Percentiles rank a stretch among this genome's conserved stretches.
These are phyloP conservation scores for Nasonia oneida DNA, from an alignment of 2,888 invertebrate species.

Conservation along the genomic window DNA sequence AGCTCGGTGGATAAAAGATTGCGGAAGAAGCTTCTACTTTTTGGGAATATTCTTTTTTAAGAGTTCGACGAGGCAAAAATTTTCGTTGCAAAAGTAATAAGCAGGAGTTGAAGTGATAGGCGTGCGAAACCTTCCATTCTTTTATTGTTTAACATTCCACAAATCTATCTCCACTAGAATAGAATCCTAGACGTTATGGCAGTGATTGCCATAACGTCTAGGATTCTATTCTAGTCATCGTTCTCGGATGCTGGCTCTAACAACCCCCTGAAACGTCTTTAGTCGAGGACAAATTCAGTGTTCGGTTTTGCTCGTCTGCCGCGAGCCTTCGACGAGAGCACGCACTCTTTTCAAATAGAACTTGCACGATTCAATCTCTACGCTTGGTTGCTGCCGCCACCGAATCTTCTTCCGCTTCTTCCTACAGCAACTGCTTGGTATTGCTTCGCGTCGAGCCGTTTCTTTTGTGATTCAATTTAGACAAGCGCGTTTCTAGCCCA, in stretches of 20 bases:
- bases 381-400: conserved; percentile 36
- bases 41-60: neutral
- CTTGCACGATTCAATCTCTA: conserved; percentile 47
- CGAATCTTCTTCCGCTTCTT: conserved; percentile 26
- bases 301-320: conserved; percentile 40
- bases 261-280: conserved; percentile 37
- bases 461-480: conserved; percentile 47
- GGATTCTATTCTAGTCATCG: neutral
- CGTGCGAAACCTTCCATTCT: too few relatives aligned
- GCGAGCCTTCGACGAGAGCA: neutral
- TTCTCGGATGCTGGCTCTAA: neutral
- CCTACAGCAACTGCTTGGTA: too few relatives aligned
- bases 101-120: too few relatives aligned
- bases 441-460: conserved; percentile 23
- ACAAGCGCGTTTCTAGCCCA: neutral
- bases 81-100: too few relatives aligned
- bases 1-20: too few relatives aligned
- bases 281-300: conserved; percentile 50
- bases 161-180: too few relatives aligned
- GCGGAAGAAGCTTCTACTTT: too few relatives aligned
- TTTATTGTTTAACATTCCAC: too few relatives aligned
- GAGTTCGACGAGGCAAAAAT: too few relatives aligned
- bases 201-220: neutral
- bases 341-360: conserved; percentile 4
- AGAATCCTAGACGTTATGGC: too few relatives aligned